Evolutionary conservation across 2,797 vertebrate genomes (phyloP), one percentile per base, ranked within the genome.

Genomic region (Garrulus glandarius): DNA sequence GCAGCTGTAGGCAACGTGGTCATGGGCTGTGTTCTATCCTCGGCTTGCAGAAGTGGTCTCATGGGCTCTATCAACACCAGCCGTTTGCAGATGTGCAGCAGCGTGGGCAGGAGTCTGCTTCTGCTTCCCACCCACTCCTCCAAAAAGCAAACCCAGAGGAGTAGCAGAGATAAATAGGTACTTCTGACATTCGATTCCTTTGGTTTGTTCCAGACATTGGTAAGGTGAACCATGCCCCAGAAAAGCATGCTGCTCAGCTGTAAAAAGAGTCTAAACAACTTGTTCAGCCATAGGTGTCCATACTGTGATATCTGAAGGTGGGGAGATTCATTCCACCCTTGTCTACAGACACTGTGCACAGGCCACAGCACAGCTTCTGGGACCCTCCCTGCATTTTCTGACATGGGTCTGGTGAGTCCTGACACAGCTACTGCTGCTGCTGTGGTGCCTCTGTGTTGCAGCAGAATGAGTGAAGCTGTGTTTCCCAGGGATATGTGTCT

Each of bases 371-470:
- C 60, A 49, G 52, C 36, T 60, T 15, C 24, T 59, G 44, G 13
- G 49, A 52, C 29, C 13, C 36, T 61, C 59, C 3, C 26, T 15
- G 16, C 34, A 36, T 52, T 41, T 87, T 70, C 49, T 85, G 50
- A 22, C 2, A 0, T 9, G 4, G 34, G 3, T 30, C 64, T 52
- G 47, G 50, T 52, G 87, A 74, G 41, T 60, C 49, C 57, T 52
- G 49, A 30, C 3, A 0, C 57, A 36, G 57, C 27, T 61, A 11
- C 32, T 10, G 1, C 49, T 10, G 1, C 49, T 24, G 3, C 47
- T 47, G 15, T 15, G 6, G 34, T 59, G 34, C 43, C 60, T 2
- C 1, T 37, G 1, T 2, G 3, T 34, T 0, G 0, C 23, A 34
- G 65, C 44, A 60, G 49, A 80, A 56, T 1, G 8, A 13, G 2